A percentile compares a stretch with the other conserved stretches of the same genome.
phyloP scores from a whole-genome alignment of 2,797 vertebrate genomes.

The Tapera naevia region DNA sequence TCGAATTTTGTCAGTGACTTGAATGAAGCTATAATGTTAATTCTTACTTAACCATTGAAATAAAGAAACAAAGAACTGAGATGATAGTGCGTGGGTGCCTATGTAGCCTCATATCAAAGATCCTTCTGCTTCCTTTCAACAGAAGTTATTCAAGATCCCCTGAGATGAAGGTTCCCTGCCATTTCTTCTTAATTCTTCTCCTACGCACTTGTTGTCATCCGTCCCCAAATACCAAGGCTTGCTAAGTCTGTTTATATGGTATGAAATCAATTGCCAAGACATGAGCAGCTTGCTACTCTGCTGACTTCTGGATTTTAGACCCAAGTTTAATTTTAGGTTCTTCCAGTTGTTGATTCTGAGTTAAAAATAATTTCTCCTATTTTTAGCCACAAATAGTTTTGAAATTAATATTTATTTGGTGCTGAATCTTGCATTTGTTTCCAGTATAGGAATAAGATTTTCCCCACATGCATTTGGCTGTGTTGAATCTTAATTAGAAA shows the following conservation, averaged over 20 bases:
- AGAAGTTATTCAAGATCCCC: not conserved
- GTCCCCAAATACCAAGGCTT: not conserved
- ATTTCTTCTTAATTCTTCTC: not conserved
- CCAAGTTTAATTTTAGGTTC: not conserved
- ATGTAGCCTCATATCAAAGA: not conserved
- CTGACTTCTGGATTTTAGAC: not conserved
- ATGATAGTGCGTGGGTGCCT: not conserved
- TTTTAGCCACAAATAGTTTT: not conserved
- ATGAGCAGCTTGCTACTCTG: not conserved
- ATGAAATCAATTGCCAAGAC: not conserved
- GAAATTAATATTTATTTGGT: not conserved
- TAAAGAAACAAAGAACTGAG: not conserved
- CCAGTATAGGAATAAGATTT: not conserved
- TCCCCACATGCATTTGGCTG: not conserved
- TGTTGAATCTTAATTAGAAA: not conserved
- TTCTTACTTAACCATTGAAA: not conserved
- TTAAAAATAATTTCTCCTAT: not conserved
- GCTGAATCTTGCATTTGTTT: not conserved
- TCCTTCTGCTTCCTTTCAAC: not conserved
- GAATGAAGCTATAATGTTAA: not conserved
- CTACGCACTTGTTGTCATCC: not conserved
- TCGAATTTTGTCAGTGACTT: not conserved
- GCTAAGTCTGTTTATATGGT: not conserved
- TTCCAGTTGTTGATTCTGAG: slow-evolving; percentile 17
- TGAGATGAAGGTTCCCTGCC: not conserved